A percentile compares a stretch with the other conserved stretches of the same genome.
These are phyloP conservation scores for Tenthredo distinguenda DNA, from an alignment of 2,888 invertebrate genomes.

Conservation along the genomic window DNA sequence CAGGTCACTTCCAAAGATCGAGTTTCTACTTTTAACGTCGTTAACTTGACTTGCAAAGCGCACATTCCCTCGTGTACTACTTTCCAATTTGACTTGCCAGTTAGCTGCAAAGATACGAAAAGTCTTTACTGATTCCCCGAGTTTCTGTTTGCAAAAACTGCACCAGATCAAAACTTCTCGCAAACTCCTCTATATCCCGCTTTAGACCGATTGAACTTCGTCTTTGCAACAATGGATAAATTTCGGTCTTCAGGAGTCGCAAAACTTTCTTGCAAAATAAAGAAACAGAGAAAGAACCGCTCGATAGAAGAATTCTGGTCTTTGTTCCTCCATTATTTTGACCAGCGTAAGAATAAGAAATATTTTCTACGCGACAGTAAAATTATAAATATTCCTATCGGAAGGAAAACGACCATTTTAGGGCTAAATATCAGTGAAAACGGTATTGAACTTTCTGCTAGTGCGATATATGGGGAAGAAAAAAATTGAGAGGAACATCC, in stretches of 20 bases:
- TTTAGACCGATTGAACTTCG: conserved; percentile 27
- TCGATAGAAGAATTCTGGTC: neutral
- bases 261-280: neutral
- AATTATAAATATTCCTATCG: neutral
- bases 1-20: conserved; percentile 33
- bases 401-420: neutral
- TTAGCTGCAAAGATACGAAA: conserved; percentile 34
- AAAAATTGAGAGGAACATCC: conserved; percentile 1
- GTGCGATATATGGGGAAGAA: neutral
- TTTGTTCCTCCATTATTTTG: neutral
- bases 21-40: conserved; percentile 46
- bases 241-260: neutral
- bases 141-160: conserved; percentile 10
- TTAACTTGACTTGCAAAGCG: conserved; percentile 44
- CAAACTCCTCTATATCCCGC: neutral
- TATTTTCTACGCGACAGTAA: neutral
- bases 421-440: neutral
- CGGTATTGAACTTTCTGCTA: neutral
- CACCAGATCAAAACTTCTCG: conserved; percentile 7
- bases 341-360: neutral
- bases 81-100: conserved; percentile 46
- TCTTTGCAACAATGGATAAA: conserved; percentile 19
- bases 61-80: conserved; percentile 42
- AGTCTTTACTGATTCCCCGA: conserved; percentile 1
- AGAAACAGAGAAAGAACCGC: neutral